phyloP scores from a whole-genome alignment of 2,797 vertebrate genomes.

The Phataginus tricuspis region DNA sequence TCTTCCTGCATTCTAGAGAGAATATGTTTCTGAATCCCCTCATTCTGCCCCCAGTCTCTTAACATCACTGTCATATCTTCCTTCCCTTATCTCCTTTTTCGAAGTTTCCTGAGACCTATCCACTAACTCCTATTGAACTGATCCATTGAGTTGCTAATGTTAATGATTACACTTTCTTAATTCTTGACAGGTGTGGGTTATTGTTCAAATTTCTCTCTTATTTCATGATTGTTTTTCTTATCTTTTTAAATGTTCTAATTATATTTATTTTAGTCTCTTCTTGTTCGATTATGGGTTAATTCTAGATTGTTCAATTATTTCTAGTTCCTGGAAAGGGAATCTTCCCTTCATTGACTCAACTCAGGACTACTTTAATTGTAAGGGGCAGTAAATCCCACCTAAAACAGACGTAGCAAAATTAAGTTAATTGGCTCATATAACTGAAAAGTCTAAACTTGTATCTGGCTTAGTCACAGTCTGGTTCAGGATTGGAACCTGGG shows the following conservation, averaged over 20 bases:
- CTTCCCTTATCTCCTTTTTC: background rate
- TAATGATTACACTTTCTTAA: background rate
- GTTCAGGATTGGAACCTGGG: background rate
- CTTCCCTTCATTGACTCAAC: background rate
- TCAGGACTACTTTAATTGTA: background rate
- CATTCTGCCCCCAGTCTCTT: background rate
- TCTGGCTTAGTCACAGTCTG: background rate
- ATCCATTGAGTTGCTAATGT: background rate
- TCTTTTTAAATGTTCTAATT: background rate
- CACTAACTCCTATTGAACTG: background rate
- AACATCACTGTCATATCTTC: background rate
- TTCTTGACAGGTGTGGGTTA: background rate
- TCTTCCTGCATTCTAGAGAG: no score
- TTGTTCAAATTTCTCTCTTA: background rate
- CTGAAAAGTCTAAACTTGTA: background rate
- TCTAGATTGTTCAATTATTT: conserved; percentile 25
- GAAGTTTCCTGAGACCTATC: background rate
- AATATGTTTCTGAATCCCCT: background rate
- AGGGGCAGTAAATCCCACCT: background rate
- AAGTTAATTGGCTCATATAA: background rate
- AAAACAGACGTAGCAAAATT: background rate
- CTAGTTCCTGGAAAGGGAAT: background rate
- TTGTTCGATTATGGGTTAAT: conserved; percentile 3
- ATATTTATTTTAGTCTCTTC: conserved; percentile 8
- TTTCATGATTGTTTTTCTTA: background rate